Base-by-base conservation (phyloP, 2,797 vertebrate genomes). In the Denticeps clupeoides region DNA sequence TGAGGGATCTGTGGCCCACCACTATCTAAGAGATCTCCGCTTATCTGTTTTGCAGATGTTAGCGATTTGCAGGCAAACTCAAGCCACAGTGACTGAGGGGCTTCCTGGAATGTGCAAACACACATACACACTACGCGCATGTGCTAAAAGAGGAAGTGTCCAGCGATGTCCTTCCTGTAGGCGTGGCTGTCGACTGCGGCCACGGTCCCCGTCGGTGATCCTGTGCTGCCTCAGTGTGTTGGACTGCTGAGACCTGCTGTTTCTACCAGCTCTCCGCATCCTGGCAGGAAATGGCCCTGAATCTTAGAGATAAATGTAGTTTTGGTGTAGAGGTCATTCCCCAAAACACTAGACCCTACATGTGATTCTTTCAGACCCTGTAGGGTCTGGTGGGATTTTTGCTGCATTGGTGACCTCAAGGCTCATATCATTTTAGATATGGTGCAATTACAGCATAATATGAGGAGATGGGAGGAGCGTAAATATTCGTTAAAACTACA, bases 131-230 rank as follows among this genome's bases (percentile, higher is more conserved):
- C n/a, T 11, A 13, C 19, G 38, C 21, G 13, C 24, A 21, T 38
- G 43, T 26, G 43, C 43, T 47, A 29, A 47, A 47, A 59, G 51
- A 54, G 57, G 57, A 59, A 51, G 52, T 47, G 40, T 28, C 45
- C 47, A 15, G 38, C 47, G 29, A 37, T 25, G 40, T 18, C 31
- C 28, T 49, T 47, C 48, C 52, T 55, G 52, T 46, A 43, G 33
- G 37, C 47, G 38, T 9, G 26, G 48, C 29, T 51, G 29, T 16
- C 18, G 16, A 45, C 23, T 16, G 16, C 18, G 15, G 33, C 33
- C 33, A 31, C 12, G 32, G 32, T 7, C 4, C 4, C 18, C 2
- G 16, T 21, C 35, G 38, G 18, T 11, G 18, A 21, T 38, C 35
- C 18, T 38, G 35, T 7, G 9, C 35, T 38, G 35, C 35, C 35